Evolutionary conservation across 2,888 invertebrate species (phyloP).

Genomic region (Seira ritae): DNA sequence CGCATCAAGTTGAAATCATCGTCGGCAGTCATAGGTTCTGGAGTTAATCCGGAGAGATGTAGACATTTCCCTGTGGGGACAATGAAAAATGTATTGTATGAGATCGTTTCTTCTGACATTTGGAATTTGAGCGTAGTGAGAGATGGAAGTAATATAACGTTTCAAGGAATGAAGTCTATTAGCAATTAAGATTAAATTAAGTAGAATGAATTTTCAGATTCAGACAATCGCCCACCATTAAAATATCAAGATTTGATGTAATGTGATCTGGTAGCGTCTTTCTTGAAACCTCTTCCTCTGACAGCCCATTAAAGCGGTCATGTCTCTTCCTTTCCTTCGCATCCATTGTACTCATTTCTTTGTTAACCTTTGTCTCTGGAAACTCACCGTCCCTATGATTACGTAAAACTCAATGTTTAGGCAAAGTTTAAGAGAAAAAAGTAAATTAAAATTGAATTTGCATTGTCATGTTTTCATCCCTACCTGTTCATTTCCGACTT

Average conservation of each 20-base stretch:
- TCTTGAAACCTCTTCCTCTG: constrained; percentile 96
- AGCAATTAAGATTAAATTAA: no score
- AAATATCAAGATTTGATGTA: constrained; percentile 94
- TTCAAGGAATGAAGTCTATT: no score
- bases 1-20: constrained; percentile 95
- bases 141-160: neutral
- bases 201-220: neutral
- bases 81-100: neutral
- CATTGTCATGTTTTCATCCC: neutral
- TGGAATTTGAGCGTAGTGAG: neutral
- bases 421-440: no score
- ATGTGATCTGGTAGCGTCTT: constrained; percentile 96
- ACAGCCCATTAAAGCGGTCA: constrained; percentile 96
- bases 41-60: constrained; percentile 93
- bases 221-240: constrained; percentile 94
- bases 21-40: constrained; percentile 96
- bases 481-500: constrained; percentile 77
- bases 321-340: constrained; percentile 93
- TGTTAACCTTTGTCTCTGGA: constrained; percentile 44
- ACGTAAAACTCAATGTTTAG: no score
- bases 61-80: constrained; percentile 88
- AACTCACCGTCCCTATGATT: constrained; percentile 63
- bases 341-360: constrained; percentile 64
- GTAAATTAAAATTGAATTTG: no score
- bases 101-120: neutral